These are phyloP conservation scores for Lindbergichthys nudifrons DNA, from an alignment of 2,797 vertebrate genomes.

Conservation along the genomic window DNA sequence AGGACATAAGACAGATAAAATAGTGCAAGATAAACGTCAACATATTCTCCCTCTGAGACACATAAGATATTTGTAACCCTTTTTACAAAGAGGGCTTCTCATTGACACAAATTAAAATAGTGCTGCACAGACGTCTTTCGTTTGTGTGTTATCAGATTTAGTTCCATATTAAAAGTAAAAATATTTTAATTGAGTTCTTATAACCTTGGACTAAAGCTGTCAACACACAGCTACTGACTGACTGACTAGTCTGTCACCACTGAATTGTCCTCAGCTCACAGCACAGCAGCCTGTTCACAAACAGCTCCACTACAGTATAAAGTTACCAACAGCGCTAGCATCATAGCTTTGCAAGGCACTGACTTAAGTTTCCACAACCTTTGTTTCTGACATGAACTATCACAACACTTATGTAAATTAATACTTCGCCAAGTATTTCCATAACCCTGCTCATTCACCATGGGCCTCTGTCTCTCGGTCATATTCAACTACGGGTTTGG, in stretches of 20 bases:
- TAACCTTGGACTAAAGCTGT: background rate
- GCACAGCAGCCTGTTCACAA: constrained; percentile 10
- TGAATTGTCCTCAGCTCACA: background rate
- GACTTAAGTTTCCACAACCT: background rate
- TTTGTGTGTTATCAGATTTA: no score
- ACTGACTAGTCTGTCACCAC: background rate
- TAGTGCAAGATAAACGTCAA: background rate
- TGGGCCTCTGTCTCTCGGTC: constrained; percentile 3
- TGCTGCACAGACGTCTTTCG: no score
- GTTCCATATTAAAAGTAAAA: no score
- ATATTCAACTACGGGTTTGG: background rate
- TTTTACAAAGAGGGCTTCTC: background rate
- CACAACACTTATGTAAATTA: background rate
- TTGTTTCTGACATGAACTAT: constrained; percentile 2
- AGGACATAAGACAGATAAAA: no score
- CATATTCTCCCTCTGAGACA: background rate
- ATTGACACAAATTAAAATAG: background rate
- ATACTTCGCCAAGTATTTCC: background rate
- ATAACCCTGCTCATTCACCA: background rate
- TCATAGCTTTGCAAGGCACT: background rate
- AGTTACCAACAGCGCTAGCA: constrained; percentile 5
- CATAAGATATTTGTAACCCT: background rate
- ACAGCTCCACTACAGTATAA: background rate
- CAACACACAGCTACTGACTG: constrained; percentile 5
- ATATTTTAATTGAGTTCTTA: background rate